Evolutionary conservation across 2,797 vertebrate species (phyloP).

Genomic region (Periophthalmus magnuspinnatus): DNA sequence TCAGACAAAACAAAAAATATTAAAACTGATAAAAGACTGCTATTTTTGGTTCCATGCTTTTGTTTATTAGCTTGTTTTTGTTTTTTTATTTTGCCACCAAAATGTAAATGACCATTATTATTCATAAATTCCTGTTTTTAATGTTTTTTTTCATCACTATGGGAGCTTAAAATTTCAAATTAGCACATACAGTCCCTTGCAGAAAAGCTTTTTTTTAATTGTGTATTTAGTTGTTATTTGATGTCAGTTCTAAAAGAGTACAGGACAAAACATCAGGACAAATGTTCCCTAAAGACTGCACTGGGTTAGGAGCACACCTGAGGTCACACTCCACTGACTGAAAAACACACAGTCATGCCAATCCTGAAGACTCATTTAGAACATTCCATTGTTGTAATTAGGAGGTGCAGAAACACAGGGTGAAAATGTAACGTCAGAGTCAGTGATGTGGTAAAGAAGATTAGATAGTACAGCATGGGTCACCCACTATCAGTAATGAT

Average conservation of each 20-base stretch:
- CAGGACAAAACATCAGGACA: background rate
- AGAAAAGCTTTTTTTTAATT: background rate
- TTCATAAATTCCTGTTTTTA: too few species aligned
- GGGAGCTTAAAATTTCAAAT: too few species aligned
- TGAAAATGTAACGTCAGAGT: slow-evolving; percentile 36
- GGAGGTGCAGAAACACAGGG: slow-evolving; percentile 41
- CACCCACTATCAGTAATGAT: slow-evolving; percentile 41
- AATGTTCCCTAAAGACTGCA: slow-evolving; percentile 23
- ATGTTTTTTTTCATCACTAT: too few species aligned
- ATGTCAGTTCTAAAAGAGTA: background rate
- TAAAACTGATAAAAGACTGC: too few species aligned
- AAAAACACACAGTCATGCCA: background rate
- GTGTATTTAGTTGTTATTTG: background rate
- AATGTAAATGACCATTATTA: too few species aligned
- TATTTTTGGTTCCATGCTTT: too few species aligned
- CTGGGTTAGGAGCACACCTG: slow-evolving; percentile 54
- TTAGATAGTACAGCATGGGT: slow-evolving; percentile 45
- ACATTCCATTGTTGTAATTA: slow-evolving; percentile 53
- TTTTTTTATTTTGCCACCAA: too few species aligned
- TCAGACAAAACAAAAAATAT: too few species aligned
- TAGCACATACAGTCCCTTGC: too few species aligned
- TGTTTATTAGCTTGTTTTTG: too few species aligned
- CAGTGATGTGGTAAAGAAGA: slow-evolving; percentile 50
- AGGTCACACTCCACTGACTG: slow-evolving; percentile 36
- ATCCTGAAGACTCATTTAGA: slow-evolving; percentile 41